Conservation (phyloP, 35 echinoderm and acorn worm species). For the Apostichopus californicus region DNA sequence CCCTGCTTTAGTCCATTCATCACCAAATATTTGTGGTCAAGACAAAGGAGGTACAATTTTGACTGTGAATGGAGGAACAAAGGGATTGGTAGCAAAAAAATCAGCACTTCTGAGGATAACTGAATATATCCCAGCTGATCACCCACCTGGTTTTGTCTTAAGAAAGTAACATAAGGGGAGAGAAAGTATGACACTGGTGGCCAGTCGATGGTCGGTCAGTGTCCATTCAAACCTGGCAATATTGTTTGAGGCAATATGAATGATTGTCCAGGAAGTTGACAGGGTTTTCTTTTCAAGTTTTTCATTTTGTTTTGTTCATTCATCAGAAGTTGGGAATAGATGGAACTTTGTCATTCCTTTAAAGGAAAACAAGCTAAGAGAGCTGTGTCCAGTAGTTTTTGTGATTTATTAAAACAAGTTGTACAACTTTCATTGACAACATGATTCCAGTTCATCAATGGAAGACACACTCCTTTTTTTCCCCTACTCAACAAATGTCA, state of each 20-base stretch:
- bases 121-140: not conserved
- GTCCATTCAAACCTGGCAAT: not conserved
- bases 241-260: too few species aligned
- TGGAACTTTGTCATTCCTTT: too few species aligned
- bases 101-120: not conserved
- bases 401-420: too few species aligned
- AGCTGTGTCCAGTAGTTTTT: too few species aligned
- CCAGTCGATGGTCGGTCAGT: not conserved
- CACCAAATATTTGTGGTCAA: constrained; percentile 24
- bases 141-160: not conserved
- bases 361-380: too few species aligned
- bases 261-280: not conserved
- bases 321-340: too few species aligned
- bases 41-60: not conserved
- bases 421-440: too few species aligned
- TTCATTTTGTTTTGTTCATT: too few species aligned
- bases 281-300: not conserved
- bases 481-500: too few species aligned
- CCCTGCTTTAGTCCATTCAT: not conserved
- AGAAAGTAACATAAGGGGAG: not conserved
- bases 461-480: too few species aligned
- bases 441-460: too few species aligned
- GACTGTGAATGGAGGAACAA: not conserved
- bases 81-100: not conserved
- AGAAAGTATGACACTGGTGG: not conserved